Evolutionary conservation across 2,888 invertebrate genomes (phyloP), one percentile per base, ranked within the genome.

Genomic region (Dicyrtoma fusca): DNA sequence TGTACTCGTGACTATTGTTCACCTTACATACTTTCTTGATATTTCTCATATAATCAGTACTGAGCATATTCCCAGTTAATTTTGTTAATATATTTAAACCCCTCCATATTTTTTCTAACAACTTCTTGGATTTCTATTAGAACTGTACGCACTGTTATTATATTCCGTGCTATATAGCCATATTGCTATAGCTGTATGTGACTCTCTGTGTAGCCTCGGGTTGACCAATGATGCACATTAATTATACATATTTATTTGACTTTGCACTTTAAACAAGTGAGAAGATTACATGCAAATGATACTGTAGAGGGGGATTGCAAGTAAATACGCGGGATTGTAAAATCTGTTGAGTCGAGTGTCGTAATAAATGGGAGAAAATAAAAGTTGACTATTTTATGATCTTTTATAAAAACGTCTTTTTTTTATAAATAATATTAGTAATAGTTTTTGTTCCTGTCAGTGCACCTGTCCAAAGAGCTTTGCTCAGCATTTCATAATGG

Each of bases 381-480:
- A 62, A 62, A 62, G 44, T 62, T 62, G 62, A 62, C 44, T 42
- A 62, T 62, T 62, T 62, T 44, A 44, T 44, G 42, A 17, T 26
- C 44, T 17, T 17, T 44, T 25, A 17, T 1, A 42, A 62, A 62
- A 17, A 21, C 21, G 19, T 62, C 11, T 62, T 42, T 62, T 62
- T 44, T 44, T 25, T 34, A 34, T 44, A 62, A 34, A 62, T 62
- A 42, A 62, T 62, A 47, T 64, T 49, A 19, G 25, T 64, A 64
- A 47, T 64, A 64, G 3, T 10, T 45, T 17, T n/a, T 62, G n/a
- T 62, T 62, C 44, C 62, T 44, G 42, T 44, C 44, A 44, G 17
- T 62, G 44, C 62, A 62, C 62, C 62, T 62, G 62, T 62, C 62
- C 42, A 14, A 17, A 44, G n/a, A 8, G 1, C 42, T 17, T 44